A percentile compares a stretch with the other conserved stretches of the same genome.
Conservation (phyloP, 2,113 vertebrate species). For the Sterna hirundo region DNA sequence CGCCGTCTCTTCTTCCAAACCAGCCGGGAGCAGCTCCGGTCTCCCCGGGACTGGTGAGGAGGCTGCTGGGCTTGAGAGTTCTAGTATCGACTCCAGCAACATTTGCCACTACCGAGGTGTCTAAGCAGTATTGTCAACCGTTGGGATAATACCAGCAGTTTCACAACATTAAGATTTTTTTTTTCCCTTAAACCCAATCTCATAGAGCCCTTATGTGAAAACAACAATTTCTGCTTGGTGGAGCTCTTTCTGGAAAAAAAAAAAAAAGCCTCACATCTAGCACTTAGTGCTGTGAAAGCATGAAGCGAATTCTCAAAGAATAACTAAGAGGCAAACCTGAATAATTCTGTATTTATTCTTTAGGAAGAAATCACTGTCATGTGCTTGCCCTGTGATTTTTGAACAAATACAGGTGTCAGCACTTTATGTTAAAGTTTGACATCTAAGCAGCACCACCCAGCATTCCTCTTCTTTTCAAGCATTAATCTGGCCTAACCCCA, state of each 20-base stretch:
- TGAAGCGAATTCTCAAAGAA: background rate
- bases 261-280: background rate
- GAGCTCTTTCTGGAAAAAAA: background rate
- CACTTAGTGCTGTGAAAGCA: background rate
- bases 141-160: background rate
- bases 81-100: background rate
- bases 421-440: background rate
- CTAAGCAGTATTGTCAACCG: background rate
- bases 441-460: background rate
- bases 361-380: background rate
- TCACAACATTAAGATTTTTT: background rate
- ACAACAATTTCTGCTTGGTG: background rate
- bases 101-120: background rate
- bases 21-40: background rate
- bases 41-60: background rate
- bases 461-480: background rate
- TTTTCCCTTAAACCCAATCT: background rate
- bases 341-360: background rate
- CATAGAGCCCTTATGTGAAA: background rate
- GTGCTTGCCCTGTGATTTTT: background rate
- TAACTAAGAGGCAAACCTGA: background rate
- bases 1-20: accelerated
- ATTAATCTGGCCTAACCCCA: background rate
- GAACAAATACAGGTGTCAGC: background rate
- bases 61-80: background rate